These are phyloP conservation scores for Ranitomeya variabilis DNA, from an alignment of 2,113 vertebrate genomes.

Conservation along the genomic window DNA sequence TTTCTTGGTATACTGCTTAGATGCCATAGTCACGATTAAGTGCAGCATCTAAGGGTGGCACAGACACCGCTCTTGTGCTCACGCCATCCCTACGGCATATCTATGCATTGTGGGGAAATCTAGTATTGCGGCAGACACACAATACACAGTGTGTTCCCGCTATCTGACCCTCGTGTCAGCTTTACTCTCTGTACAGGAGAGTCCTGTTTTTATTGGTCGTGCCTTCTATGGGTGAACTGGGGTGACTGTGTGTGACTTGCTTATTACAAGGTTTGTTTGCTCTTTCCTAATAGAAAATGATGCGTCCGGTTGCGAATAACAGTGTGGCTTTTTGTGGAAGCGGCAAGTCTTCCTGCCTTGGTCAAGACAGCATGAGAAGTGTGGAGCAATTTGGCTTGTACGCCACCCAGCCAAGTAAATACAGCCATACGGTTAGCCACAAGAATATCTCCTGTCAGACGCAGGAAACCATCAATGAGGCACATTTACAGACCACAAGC, in stretches of 20 bases:
- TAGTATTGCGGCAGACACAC: no score
- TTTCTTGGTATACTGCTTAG: no score
- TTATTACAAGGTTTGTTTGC: constrained; percentile 54
- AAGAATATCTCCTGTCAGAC: constrained; percentile 89
- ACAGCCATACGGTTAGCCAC: constrained; percentile 79
- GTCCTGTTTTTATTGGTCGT: no score
- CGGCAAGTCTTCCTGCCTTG: constrained; percentile 88
- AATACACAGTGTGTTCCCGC: no score
- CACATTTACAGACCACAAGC: constrained; percentile 75
- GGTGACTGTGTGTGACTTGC: neutral
- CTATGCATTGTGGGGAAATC: no score
- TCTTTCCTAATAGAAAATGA: constrained; percentile 86
- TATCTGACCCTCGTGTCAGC: no score
- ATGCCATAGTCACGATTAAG: no score
- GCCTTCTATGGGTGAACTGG: no score
- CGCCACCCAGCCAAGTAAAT: constrained; percentile 86
- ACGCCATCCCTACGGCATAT: no score
- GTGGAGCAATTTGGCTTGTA: constrained; percentile 90
- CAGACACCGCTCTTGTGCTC: no score
- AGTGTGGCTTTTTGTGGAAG: constrained; percentile 89
- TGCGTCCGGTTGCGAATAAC: constrained; percentile 89
- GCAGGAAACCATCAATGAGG: constrained; percentile 78
- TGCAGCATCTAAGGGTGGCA: no score
- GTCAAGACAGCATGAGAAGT: constrained; percentile 84
- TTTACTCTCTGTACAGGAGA: no score